Conservation (phyloP, 2,797 vertebrate species). For the Lagocephalus sceleratus region DNA sequence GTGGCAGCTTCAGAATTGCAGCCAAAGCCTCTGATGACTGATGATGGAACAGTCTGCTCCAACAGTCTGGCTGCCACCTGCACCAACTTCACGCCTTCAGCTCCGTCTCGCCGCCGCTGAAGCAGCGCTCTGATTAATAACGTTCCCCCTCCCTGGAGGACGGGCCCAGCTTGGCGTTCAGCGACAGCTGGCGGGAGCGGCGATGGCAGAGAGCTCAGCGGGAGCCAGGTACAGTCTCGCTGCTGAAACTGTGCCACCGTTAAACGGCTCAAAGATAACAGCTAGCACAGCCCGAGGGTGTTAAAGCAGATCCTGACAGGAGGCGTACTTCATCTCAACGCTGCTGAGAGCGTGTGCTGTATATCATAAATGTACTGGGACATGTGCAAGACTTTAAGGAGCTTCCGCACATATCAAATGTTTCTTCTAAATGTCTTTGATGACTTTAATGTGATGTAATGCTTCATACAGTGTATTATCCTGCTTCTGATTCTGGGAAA, state of each 20-base stretch:
- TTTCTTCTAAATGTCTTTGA: too few relatives aligned
- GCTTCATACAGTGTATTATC: too few relatives aligned
- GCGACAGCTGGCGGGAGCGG: constrained; percentile 74
- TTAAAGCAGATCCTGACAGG: too few relatives aligned
- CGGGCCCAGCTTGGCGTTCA: constrained; percentile 52
- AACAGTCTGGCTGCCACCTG: constrained; percentile 35
- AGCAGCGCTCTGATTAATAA: constrained; percentile 73
- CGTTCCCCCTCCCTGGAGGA: constrained; percentile 67
- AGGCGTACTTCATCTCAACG: not conserved
- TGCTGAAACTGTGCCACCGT: constrained; percentile 44
- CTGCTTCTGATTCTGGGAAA: too few relatives aligned
- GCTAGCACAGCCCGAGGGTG: too few relatives aligned
- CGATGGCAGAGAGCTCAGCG: constrained; percentile 52
- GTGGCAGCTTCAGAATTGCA: constrained; percentile 33
- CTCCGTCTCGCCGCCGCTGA: constrained; percentile 65
- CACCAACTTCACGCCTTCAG: constrained; percentile 43
- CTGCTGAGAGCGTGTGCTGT: not conserved
- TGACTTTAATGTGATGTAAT: too few relatives aligned
- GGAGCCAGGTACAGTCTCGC: constrained; percentile 57
- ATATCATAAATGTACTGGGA: too few relatives aligned
- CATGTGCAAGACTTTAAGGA: too few relatives aligned
- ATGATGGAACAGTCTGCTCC: constrained; percentile 41
- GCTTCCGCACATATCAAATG: too few relatives aligned
- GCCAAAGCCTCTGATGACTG: constrained; percentile 39
- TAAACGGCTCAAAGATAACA: not conserved